phyloP scores from a whole-genome alignment of 2,113 vertebrate genomes.

The Clupea harengus region DNA sequence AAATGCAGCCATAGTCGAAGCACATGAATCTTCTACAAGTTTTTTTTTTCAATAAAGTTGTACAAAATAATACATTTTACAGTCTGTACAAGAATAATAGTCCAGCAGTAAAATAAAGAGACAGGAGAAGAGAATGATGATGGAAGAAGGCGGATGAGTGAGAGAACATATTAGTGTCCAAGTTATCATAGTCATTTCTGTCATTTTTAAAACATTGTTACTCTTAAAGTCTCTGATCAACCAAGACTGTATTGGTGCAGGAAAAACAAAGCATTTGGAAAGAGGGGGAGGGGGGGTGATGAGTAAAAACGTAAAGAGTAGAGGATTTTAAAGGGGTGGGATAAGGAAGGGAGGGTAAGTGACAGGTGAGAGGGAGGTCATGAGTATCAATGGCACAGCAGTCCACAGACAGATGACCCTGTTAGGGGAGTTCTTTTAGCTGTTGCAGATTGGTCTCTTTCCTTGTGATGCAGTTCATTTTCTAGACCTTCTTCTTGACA shows the following conservation, averaged over 20 bases:
- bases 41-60: conserved; percentile 87
- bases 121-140: conserved; percentile 37
- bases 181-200: conserved; percentile 43
- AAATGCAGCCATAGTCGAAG: conserved; percentile 88
- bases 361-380: conserved; percentile 25
- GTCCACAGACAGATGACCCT: conserved; percentile 28
- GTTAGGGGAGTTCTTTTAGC: conserved; percentile 29
- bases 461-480: not conserved
- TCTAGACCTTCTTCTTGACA: conserved; percentile 5
- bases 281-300: not conserved
- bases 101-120: conserved; percentile 82
- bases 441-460: conserved; percentile 32
- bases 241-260: conserved; percentile 34
- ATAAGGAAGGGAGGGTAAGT: not conserved
- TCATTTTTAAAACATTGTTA: conserved; percentile 50
- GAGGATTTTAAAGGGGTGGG: not conserved
- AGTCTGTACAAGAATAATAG: conserved; percentile 95
- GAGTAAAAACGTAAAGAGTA: conserved; percentile 52
- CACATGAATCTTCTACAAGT: conserved; percentile 93
- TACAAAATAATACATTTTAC: conserved; percentile 97
- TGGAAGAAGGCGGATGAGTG: conserved; percentile 23
- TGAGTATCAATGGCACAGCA: conserved; percentile 34
- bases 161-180: conserved; percentile 48
- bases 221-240: conserved; percentile 35
- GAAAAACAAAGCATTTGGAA: conserved; percentile 20